Evolutionary conservation across 2,797 vertebrate species (phyloP).

Genomic region (Propithecus deckenii): DNA sequence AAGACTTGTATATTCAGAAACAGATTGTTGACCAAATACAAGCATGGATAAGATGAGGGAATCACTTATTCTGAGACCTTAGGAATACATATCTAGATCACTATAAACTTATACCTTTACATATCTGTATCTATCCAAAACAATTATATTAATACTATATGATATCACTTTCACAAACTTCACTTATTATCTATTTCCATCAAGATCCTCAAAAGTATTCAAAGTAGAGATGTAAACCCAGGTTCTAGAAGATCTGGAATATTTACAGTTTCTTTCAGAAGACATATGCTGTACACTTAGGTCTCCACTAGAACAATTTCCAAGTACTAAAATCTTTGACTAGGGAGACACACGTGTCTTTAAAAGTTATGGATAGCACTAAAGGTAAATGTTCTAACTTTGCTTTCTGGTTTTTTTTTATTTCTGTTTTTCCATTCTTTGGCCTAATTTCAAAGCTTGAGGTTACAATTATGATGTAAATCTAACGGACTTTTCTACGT

Average conservation of each 20-base stretch:
- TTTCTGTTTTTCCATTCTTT: background rate
- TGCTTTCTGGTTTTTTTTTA: background rate
- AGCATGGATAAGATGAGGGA: background rate
- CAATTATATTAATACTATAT: background rate
- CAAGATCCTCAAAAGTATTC: background rate
- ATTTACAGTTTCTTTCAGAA: background rate
- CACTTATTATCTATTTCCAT: background rate
- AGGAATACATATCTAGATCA: background rate
- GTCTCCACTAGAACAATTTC: background rate
- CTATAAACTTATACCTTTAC: background rate
- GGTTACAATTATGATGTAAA: background rate
- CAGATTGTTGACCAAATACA: background rate
- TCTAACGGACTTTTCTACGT: background rate
- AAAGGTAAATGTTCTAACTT: constrained; percentile 5
- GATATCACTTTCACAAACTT: background rate
- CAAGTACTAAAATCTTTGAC: background rate
- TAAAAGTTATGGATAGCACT: background rate
- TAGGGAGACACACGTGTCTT: background rate
- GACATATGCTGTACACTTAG: background rate
- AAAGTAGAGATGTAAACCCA: background rate
- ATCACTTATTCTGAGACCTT: background rate
- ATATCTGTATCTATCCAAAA: background rate
- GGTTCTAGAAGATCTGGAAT: background rate
- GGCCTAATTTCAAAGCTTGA: constrained; percentile 14
- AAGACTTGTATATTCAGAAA: background rate